Base-by-base conservation (phyloP, 2,888 invertebrate genomes). In the Latrodectus hesperus region DNA sequence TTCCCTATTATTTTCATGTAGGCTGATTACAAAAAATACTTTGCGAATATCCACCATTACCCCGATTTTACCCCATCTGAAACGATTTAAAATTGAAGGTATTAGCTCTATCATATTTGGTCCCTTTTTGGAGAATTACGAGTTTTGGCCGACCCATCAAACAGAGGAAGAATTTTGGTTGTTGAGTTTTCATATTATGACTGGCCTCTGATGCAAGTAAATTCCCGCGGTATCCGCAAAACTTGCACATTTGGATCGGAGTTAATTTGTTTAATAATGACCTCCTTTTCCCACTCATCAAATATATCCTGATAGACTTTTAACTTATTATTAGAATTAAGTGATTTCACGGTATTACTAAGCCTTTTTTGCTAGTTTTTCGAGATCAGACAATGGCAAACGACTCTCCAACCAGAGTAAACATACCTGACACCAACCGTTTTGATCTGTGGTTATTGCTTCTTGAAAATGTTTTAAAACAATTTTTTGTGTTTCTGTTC, bases 81-180 rank as follows among this genome's bases (percentile, higher is more conserved):
- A 22, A 22, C 22, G 22, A 22, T 22, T 22, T 22, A 22, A 22
- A 22, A 22, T 22, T 1, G 22, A 22, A 22, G 22, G 22, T 22
- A 22, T 77, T 38, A 77, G 12, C 12, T 67, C 77, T 0, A 67
- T 67, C 14, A 67, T 67, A 51, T 77, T 67, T 16, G 77, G 77
- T 11, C 14, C 8, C 17, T 52, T 1, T 77, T 9, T 14, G 22
- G 22, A 22, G 22, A 22, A 22, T 22, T 1, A 22, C 22, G 22
- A 22, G 22, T 22, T 22, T 22, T 22, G 22, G 22, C 1, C 22
- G 22, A 22, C 22, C 22, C 22, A 22, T 22, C 22, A 22, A 22
- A 22, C 22, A 22, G 22, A 1, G 22, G 22, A 22, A 0, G 22
- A 22, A 22, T 22, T 22, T 22, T 22, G 22, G 22, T 22, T 22